Percentiles rank a stretch among this genome's conserved stretches.
These are phyloP conservation scores for Phrynocephalus versicolor DNA, from an alignment of 2,113 vertebrate genomes.

Conservation along the genomic window DNA sequence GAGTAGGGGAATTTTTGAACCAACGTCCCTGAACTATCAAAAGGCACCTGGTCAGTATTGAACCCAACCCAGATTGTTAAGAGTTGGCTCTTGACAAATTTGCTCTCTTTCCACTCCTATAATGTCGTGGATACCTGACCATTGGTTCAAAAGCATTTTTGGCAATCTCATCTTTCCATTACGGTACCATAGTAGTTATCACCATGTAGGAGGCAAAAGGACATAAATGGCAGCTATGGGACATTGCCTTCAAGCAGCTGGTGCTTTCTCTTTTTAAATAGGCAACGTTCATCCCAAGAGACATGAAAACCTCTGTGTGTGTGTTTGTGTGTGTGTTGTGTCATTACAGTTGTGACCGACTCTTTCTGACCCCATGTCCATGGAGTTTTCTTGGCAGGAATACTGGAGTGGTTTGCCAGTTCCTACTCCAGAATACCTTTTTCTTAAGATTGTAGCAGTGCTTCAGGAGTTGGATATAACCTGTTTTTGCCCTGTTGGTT, in stretches of 20 bases:
- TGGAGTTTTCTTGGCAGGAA: too few relatives aligned
- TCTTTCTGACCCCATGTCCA: too few relatives aligned
- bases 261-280: too few relatives aligned
- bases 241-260: not conserved
- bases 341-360: too few relatives aligned
- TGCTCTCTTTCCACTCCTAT: not conserved
- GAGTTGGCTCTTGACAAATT: too few relatives aligned
- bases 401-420: too few relatives aligned
- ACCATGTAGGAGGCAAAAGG: not conserved
- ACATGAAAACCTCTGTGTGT: not conserved
- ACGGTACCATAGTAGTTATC: too few relatives aligned
- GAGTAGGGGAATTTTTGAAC: not conserved
- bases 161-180: not conserved
- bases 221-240: not conserved
- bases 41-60: not conserved
- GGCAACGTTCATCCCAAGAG: not conserved
- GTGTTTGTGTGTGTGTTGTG: too few relatives aligned
- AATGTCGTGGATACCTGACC: not conserved
- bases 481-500: not conserved
- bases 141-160: not conserved
- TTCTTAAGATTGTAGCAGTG: not conserved
- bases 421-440: too few relatives aligned
- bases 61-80: not conserved
- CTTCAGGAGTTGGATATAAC: not conserved
- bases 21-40: not conserved